Conservation (phyloP, 2,888 invertebrate genomes). For the Muschampia plurimacula region DNA sequence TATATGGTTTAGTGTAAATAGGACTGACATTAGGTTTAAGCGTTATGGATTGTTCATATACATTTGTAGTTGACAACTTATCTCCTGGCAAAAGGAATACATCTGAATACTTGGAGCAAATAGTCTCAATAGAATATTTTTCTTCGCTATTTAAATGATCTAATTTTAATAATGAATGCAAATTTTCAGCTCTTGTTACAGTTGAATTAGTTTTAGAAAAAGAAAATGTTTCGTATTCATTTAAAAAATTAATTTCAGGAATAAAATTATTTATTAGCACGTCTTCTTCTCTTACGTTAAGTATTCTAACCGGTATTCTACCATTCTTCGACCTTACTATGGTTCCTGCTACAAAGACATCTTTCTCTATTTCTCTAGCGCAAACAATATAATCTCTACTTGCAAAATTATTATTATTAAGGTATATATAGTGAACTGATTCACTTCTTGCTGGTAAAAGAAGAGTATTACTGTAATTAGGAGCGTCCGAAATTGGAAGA, state of each 20-base stretch:
- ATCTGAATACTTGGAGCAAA: slow-evolving; percentile 9
- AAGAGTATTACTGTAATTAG: not conserved
- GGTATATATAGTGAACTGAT: not conserved
- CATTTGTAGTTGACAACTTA: slow-evolving; percentile 17
- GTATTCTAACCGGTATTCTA: not conserved
- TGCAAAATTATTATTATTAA: not conserved
- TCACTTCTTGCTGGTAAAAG: slow-evolving; percentile 4
- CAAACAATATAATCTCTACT: not conserved
- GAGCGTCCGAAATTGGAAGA: not conserved
- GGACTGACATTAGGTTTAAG: slow-evolving; percentile 20
- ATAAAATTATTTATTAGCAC: not conserved
- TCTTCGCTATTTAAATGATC: not conserved
- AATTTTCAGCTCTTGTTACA: too few species aligned
- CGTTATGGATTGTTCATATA: slow-evolving; percentile 17
- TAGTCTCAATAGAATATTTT: not conserved
- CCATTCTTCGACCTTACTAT: not conserved
- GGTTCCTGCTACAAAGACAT: not conserved
- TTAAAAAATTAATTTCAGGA: not conserved
- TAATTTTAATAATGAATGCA: not conserved
- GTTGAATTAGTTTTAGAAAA: too few species aligned
- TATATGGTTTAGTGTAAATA: slow-evolving; percentile 24
- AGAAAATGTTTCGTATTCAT: too few species aligned
- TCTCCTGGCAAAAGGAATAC: slow-evolving; percentile 20
- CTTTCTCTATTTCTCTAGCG: not conserved
- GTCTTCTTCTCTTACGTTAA: slow-evolving; percentile 1